Conservation (phyloP, 1,140 invertebrate genomes). For the Sinonovacula constricta region DNA sequence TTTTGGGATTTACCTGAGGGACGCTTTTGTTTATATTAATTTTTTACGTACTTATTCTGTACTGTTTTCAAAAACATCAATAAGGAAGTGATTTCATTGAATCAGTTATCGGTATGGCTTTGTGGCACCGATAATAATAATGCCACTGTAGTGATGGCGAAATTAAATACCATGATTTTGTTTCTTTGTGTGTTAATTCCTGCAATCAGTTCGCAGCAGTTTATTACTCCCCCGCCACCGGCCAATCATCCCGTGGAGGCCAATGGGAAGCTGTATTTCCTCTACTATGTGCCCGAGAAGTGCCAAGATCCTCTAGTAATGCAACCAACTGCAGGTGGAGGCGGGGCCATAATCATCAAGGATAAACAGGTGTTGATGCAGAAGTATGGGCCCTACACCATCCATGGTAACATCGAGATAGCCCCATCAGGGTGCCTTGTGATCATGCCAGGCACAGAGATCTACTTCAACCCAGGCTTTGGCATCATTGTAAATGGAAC, state of each 20-base stretch:
- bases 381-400: conserved; percentile 64
- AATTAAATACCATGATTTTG: not conserved
- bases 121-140: not conserved
- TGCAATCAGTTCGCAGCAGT: not conserved
- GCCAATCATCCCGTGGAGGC: conserved; percentile 62
- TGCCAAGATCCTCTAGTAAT: conserved; percentile 64
- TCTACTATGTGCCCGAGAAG: conserved; percentile 60
- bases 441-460: conserved; percentile 90
- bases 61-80: conserved; percentile 6
- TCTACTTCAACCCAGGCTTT: conserved; percentile 92
- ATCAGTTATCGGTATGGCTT: not conserved
- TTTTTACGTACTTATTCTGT: no score
- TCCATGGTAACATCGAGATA: conserved; percentile 71
- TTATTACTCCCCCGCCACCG: conserved; percentile 60
- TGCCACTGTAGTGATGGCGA: not conserved
- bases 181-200: not conserved
- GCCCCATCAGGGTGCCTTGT: conserved; percentile 80
- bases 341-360: conserved; percentile 59
- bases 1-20: no score
- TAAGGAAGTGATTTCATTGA: conserved; percentile 11
- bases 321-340: conserved; percentile 48
- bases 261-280: conserved; percentile 68
- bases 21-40: no score
- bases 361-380: conserved; percentile 63
- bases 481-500: conserved; percentile 94